Base-by-base conservation (phyloP, 2,888 invertebrate species). In the Drosophila suboccidentalis region DNA sequence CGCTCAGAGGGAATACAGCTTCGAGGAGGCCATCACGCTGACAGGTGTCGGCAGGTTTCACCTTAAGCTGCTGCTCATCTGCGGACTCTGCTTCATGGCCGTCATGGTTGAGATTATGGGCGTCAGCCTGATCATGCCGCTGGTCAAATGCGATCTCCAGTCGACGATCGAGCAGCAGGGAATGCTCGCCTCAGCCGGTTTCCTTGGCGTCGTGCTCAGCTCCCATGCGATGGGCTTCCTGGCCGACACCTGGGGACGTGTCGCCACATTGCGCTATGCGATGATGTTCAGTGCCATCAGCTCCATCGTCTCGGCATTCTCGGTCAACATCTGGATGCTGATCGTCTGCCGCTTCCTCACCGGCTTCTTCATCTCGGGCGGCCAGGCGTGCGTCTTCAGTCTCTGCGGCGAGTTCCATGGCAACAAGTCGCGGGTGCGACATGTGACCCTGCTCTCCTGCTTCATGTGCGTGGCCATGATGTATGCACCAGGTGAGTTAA, bases 201-300 rank as follows among this genome's bases (percentile, higher is more conserved):
- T 95, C 82, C 91, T 95, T 65, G 96, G 96, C 75, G 95, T 96
- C 38, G 95, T 95, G 32, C 81, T 95, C 26, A 97, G 97, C 57
- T 96, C 96, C 0, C 96, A 96, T 92, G 92, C 96, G 59, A 96
- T 97, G 96, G 97, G 97, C 44, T 94, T 95, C 75, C 91, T 97
- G 71, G 96, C 97, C 0, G 97, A 97, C 92, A 95, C 95, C 0
- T 51, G 94, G 66, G 97, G 97, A 0, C 94, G 97, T 3, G 94
- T 95, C 17, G 94, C 94, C 10, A 94, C 95, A 1, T 92, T 95
- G 84, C 92, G 94, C 66, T 91, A 93, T 46, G 93, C 94, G 0
- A 93, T 95, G 86, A 79, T 93, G 0, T 72, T 94, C 0, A 94
- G 95, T 9, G 93, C 94, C 4, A 53, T 94, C 5, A 92, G 95